These are phyloP conservation scores for Chondrosia reniformis DNA, from an alignment of 37 sponge, comb jelly and placozoan genomes.

Conservation along the genomic window DNA sequence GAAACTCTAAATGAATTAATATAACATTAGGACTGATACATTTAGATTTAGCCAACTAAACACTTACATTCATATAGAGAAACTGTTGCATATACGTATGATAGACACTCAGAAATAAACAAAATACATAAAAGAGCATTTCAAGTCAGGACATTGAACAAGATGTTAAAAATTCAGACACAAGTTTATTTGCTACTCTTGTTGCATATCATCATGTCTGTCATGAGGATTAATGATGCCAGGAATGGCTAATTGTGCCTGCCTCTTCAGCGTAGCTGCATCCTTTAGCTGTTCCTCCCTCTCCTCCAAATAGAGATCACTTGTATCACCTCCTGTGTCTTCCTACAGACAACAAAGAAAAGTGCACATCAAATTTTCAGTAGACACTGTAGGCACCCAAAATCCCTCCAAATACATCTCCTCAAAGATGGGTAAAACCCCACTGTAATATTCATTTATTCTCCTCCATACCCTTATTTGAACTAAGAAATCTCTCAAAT, in stretches of 20 bases:
- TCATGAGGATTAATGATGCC: slow-evolving; percentile 99
- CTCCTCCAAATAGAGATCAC: slow-evolving; percentile 85
- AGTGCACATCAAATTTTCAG: neutral
- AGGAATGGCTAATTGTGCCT: slow-evolving; percentile 76
- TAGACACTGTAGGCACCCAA: neutral
- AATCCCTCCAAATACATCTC: neutral
- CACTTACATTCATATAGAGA: neutral
- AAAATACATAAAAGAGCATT: neutral
- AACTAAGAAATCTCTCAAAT: slow-evolving; percentile 91
- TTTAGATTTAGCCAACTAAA: too few species aligned
- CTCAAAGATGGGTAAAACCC: neutral
- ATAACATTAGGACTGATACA: too few species aligned
- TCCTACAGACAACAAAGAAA: slow-evolving; percentile 61
- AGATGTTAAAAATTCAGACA: neutral
- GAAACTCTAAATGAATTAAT: too few species aligned
- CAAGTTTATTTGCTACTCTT: slow-evolving; percentile 25
- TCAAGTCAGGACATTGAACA: neutral
- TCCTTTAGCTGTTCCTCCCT: slow-evolving; percentile 76
- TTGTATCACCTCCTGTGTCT: slow-evolving; percentile 74
- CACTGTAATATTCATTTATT: neutral
- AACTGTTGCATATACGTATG: neutral
- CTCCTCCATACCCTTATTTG: slow-evolving; percentile 80
- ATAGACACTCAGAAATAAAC: neutral
- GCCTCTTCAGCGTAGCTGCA: slow-evolving; percentile 83
- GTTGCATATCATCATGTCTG: slow-evolving; percentile 90